These are phyloP conservation scores for Vidua chalybeata DNA, from an alignment of 2,113 vertebrate species.

Conservation along the genomic window DNA sequence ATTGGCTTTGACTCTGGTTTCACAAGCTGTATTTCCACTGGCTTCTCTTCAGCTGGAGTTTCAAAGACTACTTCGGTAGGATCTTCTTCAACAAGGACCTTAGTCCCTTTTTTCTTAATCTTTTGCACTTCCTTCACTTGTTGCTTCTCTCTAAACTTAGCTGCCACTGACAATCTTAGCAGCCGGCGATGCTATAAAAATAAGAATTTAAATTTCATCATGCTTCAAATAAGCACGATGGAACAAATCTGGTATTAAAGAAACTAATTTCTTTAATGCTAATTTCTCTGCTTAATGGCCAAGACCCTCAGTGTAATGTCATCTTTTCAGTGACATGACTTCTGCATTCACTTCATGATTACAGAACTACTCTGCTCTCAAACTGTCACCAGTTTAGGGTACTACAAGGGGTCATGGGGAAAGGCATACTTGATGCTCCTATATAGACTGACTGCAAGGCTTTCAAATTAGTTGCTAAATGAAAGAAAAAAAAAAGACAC, in stretches of 20 bases:
- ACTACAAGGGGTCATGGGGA: neutral
- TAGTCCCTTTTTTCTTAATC: slow-evolving; percentile 77
- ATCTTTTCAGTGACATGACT: neutral
- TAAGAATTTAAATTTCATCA: neutral
- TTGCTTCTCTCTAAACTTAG: slow-evolving; percentile 87
- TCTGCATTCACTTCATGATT: neutral
- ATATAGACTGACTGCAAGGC: neutral
- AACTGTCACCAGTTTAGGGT: neutral
- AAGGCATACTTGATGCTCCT: neutral
- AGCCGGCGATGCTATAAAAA: slow-evolving; percentile 83
- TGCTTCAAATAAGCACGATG: neutral
- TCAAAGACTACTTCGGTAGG: slow-evolving; percentile 88
- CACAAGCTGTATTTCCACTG: slow-evolving; percentile 76
- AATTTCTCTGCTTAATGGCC: neutral
- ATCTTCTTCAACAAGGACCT: slow-evolving; percentile 76
- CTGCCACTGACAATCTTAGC: slow-evolving; percentile 81
- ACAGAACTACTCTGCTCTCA: neutral
- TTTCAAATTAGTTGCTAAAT: neutral
- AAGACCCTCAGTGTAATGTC: neutral
- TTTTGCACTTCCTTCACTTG: slow-evolving; percentile 88
- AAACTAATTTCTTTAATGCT: neutral
- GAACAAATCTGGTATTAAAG: neutral
- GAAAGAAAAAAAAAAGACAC: neutral
- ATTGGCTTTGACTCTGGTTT: slow-evolving; percentile 74
- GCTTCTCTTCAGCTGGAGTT: slow-evolving; percentile 84